A percentile compares a stretch with the other conserved stretches of the same genome.
Conservation (phyloP, 2,888 invertebrate species). For the Marasmarcha lunaedactyla region DNA sequence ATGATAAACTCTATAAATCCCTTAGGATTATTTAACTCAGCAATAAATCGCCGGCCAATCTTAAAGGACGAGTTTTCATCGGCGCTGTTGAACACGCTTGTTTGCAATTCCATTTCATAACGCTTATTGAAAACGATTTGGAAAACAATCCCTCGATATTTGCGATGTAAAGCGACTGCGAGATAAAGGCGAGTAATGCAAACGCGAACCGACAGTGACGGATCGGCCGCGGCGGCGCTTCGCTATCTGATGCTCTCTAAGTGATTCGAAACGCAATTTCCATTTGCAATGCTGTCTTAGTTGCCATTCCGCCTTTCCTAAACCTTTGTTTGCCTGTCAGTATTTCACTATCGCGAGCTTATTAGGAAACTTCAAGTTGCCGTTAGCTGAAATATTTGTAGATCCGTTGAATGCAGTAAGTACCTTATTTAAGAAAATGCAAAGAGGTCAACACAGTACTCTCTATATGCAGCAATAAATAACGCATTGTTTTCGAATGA, state of each 20-base stretch:
- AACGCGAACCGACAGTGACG: conserved; percentile 64
- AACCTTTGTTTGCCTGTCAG: conserved; percentile 36
- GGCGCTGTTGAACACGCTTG: conserved; percentile 25
- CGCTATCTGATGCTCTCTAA: conserved; percentile 67
- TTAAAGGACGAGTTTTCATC: conserved; percentile 36
- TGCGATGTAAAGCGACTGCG: conserved; percentile 56
- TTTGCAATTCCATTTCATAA: conserved; percentile 48
- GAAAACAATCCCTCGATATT: conserved; percentile 61
- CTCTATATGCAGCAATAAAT: conserved; percentile 42
- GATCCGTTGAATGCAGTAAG: neutral
- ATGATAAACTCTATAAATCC: conserved; percentile 54
- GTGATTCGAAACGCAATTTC: conserved; percentile 63
- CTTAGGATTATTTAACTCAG: conserved; percentile 47
- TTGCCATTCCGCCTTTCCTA: conserved; percentile 50
- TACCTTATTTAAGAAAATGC: neutral
- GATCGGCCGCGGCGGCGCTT: conserved; percentile 59
- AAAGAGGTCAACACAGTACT: no score
- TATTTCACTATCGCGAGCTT: conserved; percentile 17
- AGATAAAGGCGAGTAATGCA: conserved; percentile 67
- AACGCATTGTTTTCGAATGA: conserved; percentile 64
- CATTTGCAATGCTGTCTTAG: conserved; percentile 57
- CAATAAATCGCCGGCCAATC: conserved; percentile 42
- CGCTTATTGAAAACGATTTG: conserved; percentile 66
- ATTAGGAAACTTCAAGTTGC: conserved; percentile 15
- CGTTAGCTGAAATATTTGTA: conserved; percentile 3